A percentile compares a stretch with the other conserved stretches of the same genome.
These are phyloP conservation scores for Leptosomus discolor DNA, from an alignment of 2,113 vertebrate genomes.

Conservation along the genomic window DNA sequence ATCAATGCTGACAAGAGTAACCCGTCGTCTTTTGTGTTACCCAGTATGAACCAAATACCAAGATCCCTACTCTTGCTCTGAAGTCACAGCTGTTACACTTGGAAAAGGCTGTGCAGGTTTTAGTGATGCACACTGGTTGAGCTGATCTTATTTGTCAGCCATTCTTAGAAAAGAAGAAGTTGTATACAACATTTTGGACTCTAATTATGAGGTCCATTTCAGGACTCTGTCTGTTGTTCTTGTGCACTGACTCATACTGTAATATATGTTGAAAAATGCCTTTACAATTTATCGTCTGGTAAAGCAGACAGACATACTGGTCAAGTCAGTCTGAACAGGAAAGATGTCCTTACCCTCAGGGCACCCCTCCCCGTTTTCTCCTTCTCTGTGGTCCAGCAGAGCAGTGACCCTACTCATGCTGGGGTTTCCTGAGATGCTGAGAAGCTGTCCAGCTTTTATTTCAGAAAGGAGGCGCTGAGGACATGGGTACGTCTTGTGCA, in stretches of 20 bases:
- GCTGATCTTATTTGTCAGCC: background rate
- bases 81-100: background rate
- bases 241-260: background rate
- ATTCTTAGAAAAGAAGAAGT: background rate
- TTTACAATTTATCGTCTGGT: background rate
- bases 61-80: background rate
- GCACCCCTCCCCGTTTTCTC: background rate
- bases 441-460: background rate
- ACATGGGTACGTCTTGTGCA: accelerated
- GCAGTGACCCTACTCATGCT: accelerated
- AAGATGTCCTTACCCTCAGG: background rate
- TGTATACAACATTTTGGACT: background rate
- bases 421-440: background rate
- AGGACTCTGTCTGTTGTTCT: background rate
- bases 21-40: background rate
- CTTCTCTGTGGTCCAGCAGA: background rate
- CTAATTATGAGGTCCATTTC: background rate
- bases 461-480: background rate
- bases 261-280: background rate
- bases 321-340: background rate
- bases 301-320: background rate
- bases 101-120: background rate
- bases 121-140: background rate
- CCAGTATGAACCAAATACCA: background rate
- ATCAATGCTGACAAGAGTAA: background rate